Conservation (phyloP, 1,140 invertebrate species). For the Nymphalis io region DNA sequence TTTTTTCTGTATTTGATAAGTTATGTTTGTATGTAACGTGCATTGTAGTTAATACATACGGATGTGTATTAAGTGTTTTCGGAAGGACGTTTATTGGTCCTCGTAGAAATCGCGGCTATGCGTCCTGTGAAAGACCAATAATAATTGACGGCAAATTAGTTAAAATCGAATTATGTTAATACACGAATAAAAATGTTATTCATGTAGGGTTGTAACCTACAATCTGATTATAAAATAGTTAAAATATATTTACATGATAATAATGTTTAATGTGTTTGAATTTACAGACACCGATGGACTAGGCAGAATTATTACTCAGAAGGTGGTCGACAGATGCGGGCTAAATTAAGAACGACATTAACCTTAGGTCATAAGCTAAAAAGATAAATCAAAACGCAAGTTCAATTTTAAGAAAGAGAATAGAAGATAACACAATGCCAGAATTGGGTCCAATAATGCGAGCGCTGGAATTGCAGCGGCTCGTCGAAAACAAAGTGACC, state of each 20-base stretch:
- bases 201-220: too few relatives aligned
- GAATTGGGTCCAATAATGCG: constrained; percentile 74
- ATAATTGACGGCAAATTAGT: constrained; percentile 12
- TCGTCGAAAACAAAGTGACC: constrained; percentile 76
- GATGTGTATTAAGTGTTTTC: constrained; percentile 27
- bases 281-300: constrained; percentile 31
- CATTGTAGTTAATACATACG: constrained; percentile 1
- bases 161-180: neutral
- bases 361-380: constrained; percentile 13
- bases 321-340: constrained; percentile 19
- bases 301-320: constrained; percentile 24
- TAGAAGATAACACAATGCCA: constrained; percentile 55
- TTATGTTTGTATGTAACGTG: neutral
- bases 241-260: neutral
- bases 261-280: constrained; percentile 16
- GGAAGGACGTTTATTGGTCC: constrained; percentile 30
- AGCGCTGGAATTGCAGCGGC: constrained; percentile 71
- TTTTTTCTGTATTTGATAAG: neutral
- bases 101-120: constrained; percentile 37
- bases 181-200: too few relatives aligned
- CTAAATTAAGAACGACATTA: constrained; percentile 32
- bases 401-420: constrained; percentile 8
- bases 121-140: constrained; percentile 23
- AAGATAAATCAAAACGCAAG: constrained; percentile 14
- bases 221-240: neutral